Evolutionary conservation across 2,113 vertebrate genomes (phyloP), one percentile per base, ranked within the genome.

Genomic region (Hyla sarda): DNA sequence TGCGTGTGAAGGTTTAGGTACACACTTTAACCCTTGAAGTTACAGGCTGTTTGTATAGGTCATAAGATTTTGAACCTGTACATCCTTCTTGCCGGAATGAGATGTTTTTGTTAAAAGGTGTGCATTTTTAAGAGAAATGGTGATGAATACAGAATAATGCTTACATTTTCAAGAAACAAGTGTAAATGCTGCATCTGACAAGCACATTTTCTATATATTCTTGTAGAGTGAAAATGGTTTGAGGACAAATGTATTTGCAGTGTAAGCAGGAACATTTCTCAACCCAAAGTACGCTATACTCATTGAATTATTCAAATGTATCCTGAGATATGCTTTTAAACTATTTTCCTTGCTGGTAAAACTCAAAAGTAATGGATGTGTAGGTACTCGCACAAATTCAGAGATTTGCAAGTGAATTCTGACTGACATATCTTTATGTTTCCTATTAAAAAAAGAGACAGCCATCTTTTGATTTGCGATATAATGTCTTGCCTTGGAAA

Each of bases 401-500:
- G 23, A 65, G 78, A 81, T 81, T 65, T 81, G 78, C 56, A 65
- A 65, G 78, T 19, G 56, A 60, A 81, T 62, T 45, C 58, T 81
- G 78, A 81, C 56, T 65, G 78, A 81, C 58, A 81, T 65, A 81
- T 65, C 78, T 81, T 81, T 81, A 81, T 81, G 78, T 81, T 81
- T 81, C 65, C 78, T 56, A 81, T 81, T 81, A 81, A 81, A 81
- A 45, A 81, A 60, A 52, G 37, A 60, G 56, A 81, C 78, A 62
- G 56, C 56, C 78, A 81, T 81, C 78, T 81, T 65, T 65, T 81
- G 78, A 81, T 81, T 81, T 81, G 78, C 56, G 78, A 65, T 81
- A 81, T 62, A 81, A 81, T 28, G 56, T 81, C 56, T 47, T 28
- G 21, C 78, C 58, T 58, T 65, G 37, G 78, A 81, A 81, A 65